phyloP scores from a whole-genome alignment of 2,888 invertebrate genomes.

The Stenoptilia bipunctidactyla region DNA sequence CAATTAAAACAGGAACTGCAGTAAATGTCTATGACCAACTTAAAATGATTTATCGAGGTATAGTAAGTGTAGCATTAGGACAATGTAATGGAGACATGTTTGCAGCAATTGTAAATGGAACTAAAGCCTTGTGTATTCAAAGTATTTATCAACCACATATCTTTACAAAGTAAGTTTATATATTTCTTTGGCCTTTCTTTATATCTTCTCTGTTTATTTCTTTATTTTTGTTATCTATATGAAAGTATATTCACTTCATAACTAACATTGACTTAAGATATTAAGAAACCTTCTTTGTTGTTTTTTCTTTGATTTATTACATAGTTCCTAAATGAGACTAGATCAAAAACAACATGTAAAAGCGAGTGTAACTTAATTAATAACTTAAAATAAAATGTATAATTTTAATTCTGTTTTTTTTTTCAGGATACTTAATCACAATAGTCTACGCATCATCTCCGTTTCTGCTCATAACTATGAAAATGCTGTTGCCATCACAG shows the following conservation, averaged over 20 bases:
- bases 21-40: slow-evolving; percentile 26
- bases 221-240: no score
- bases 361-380: no score
- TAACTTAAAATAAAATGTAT: slow-evolving; percentile 3
- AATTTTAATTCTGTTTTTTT: not conserved
- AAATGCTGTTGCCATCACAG: slow-evolving; percentile 42
- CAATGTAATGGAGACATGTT: slow-evolving; percentile 42
- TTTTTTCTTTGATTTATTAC: no score
- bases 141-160: slow-evolving; percentile 41
- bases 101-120: slow-evolving; percentile 53
- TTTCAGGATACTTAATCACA: slow-evolving; percentile 37
- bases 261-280: no score
- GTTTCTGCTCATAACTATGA: slow-evolving; percentile 46
- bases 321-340: no score
- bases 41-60: slow-evolving; percentile 11
- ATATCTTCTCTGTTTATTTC: no score
- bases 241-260: no score
- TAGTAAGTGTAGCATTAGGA: slow-evolving; percentile 47
- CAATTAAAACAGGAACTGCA: slow-evolving; percentile 35
- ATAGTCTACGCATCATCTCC: slow-evolving; percentile 37
- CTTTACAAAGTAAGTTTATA: slow-evolving; percentile 35
- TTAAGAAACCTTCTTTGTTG: no score
- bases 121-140: slow-evolving; percentile 40
- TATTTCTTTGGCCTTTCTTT: no score
- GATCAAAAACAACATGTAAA: no score